Base-by-base conservation (phyloP, 2,113 vertebrate species). In the Sterrhoptilus dennistouni region DNA sequence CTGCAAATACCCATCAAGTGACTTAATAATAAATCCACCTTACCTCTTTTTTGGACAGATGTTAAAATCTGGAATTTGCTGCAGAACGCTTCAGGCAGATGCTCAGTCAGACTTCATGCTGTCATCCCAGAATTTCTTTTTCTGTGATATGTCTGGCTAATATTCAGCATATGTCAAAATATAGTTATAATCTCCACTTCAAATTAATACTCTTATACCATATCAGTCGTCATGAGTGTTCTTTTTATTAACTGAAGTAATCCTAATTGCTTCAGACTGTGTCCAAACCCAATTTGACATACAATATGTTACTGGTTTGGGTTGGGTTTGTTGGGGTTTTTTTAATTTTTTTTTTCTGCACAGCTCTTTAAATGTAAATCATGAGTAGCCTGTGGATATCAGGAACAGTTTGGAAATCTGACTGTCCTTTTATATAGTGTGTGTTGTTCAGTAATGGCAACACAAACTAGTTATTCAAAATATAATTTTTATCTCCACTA, bases 101-200 rank as follows among this genome's bases (percentile, higher is more conserved):
- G 76, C 31, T 92, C 57, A 69, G 38, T 89, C 68, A 90, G 83
- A 83, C 92, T 74, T 33, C 68, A 87, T 0, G 11, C 76, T 93
- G 79, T 71, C 88, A 72, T 61, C 52, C 47, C 50, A 83, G 19
- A 76, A 86, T 64, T 83, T 83, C 28, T 80, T 93, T 93, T 59
- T 59, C 77, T 92, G 50, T 65, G 79, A 89, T 94, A 81, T 45
- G 66, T 74, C 89, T 95, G 66, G 53, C 65, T 95, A 86, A 97
- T 93, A 94, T 72, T 90, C 83, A 86, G 72, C 64, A 78, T 81
- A 90, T 63, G 89, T 95, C 94, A 96, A 93, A 96, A 93, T 87
- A 90, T 66, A 92, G 71, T 93, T 90, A 93, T 96, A 95, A 96
- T 97, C 95, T 94, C 89, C 61, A 82, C 79, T 96, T 96, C 79